Evolutionary conservation across 1,140 invertebrate genomes (phyloP).

Genomic region (Rhopalosiphum padi): DNA sequence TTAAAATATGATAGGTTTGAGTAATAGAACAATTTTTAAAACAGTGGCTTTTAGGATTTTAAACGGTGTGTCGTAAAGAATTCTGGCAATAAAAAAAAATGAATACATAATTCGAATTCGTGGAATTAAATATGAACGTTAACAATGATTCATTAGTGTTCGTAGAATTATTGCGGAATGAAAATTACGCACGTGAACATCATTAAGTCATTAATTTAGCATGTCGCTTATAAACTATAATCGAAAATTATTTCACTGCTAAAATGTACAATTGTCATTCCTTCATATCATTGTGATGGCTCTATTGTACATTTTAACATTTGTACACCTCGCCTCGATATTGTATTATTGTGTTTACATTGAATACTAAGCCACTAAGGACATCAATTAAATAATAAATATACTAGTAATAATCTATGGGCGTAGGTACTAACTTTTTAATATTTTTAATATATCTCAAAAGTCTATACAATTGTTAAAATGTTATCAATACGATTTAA

Average conservation of each 20-base stretch:
- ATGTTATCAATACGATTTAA: not conserved
- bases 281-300: no score
- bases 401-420: no score
- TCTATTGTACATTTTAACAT: no score
- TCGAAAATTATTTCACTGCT: not conserved
- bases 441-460: no score
- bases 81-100: not conserved
- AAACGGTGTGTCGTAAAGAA: not conserved
- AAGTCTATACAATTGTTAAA: not conserved
- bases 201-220: not conserved
- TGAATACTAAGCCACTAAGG: no score
- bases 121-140: not conserved
- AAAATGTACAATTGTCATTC: not conserved
- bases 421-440: no score
- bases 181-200: not conserved
- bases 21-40: no score
- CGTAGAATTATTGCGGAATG: not conserved
- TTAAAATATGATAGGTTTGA: no score
- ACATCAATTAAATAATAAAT: no score
- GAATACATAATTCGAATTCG: not conserved
- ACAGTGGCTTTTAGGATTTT: not conserved
- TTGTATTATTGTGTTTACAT: no score
- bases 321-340: no score
- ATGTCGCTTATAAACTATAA: not conserved
- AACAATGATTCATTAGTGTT: not conserved